phyloP scores from a whole-genome alignment of 2,888 invertebrate genomes.

The Lasioglossum zephyrum region DNA sequence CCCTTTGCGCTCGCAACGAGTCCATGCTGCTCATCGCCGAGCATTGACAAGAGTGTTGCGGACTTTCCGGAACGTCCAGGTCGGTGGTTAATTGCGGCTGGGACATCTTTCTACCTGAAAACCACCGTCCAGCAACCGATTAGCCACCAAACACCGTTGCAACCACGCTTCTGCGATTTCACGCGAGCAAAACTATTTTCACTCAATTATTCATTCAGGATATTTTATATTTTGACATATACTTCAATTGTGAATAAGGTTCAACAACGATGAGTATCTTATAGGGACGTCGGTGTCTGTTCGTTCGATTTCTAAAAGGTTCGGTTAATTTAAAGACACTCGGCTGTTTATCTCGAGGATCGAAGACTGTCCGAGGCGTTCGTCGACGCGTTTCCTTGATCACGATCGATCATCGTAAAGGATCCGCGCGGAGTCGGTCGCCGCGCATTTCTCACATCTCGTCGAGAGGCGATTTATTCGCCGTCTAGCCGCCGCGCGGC shows the following conservation, averaged over 20 bases:
- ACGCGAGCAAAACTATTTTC: neutral
- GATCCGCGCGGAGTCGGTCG: slow-evolving; percentile 6
- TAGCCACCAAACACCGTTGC: neutral
- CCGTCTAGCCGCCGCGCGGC: slow-evolving; percentile 50
- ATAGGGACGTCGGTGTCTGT: neutral
- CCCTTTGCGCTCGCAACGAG: slow-evolving; percentile 67
- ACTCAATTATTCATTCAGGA: neutral
- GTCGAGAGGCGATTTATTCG: slow-evolving; percentile 49
- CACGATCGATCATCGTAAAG: slow-evolving; percentile 50
- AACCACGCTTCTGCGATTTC: neutral
- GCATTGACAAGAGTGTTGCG: slow-evolving; percentile 74
- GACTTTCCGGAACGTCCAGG: slow-evolving; percentile 67
- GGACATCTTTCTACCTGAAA: slow-evolving; percentile 72
- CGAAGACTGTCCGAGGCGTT: neutral
- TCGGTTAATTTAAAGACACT: neutral
- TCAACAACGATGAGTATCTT: neutral
- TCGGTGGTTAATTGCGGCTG: slow-evolving; percentile 69
- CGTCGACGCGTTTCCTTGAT: slow-evolving; percentile 37
- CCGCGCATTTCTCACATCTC: slow-evolving; percentile 47
- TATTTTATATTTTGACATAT: neutral
- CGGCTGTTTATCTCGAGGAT: neutral
- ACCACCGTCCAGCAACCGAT: neutral
- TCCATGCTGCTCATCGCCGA: slow-evolving; percentile 72
- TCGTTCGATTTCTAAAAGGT: neutral
- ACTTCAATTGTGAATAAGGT: neutral